These are phyloP conservation scores for Epizoanthus ramosus DNA, from an alignment of 92 coral and sea anemone species.

Conservation along the genomic window DNA sequence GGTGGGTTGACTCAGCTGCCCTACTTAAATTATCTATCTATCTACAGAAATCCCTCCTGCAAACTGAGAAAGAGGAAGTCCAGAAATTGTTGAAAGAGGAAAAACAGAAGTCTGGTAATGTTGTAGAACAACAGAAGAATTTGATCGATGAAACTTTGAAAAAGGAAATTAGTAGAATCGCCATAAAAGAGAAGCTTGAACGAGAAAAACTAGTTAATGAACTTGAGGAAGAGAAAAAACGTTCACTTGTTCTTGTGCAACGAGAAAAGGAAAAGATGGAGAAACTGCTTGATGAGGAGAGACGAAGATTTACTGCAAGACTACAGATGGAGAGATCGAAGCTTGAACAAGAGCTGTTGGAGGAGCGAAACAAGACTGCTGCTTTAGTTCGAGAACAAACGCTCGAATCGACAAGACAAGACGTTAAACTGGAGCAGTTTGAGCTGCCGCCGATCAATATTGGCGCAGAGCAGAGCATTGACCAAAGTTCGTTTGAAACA, in stretches of 20 bases:
- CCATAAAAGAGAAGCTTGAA: conserved; percentile 60
- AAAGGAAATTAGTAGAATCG: conserved; percentile 53
- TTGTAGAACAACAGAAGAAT: conserved; percentile 60
- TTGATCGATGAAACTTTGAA: conserved; percentile 63
- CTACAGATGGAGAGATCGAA: conserved; percentile 55
- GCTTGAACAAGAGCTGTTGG: conserved; percentile 61
- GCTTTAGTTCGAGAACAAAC: conserved; percentile 42
- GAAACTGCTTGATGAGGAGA: conserved; percentile 61
- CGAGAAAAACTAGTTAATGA: conserved; percentile 55
- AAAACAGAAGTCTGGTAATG: conserved; percentile 46
- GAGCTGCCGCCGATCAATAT: conserved; percentile 27
- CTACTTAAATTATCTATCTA: too few relatives aligned
- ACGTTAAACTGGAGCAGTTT: conserved; percentile 15
- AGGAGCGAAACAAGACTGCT: conserved; percentile 50
- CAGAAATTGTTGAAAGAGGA: conserved; percentile 69
- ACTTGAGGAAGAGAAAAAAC: conserved; percentile 72
- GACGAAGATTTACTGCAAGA: conserved; percentile 34
- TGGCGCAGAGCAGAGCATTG: conserved; percentile 44
- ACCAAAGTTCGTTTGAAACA: conserved; percentile 74
- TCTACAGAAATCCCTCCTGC: conserved; percentile 58
- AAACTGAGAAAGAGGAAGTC: conserved; percentile 64
- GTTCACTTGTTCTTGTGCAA: conserved; percentile 61
- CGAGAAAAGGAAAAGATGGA: conserved; percentile 67
- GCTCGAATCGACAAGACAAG: conserved; percentile 39
- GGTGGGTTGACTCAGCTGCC: too few relatives aligned